These are phyloP conservation scores for Thryonomys swinderianus DNA, from an alignment of 2,113 vertebrate species.

Conservation along the genomic window DNA sequence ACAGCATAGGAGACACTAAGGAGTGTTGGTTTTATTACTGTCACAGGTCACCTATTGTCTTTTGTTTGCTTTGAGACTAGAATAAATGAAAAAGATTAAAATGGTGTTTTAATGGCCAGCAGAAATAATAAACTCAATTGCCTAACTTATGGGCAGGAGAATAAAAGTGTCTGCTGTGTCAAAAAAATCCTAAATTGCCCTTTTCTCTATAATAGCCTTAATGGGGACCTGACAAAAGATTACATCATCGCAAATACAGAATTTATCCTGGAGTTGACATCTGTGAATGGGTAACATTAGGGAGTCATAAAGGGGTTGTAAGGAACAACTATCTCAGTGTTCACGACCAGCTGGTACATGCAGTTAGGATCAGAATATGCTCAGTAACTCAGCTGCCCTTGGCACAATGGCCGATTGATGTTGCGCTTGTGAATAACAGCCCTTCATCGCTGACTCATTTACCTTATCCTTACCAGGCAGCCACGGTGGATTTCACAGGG, in stretches of 20 bases:
- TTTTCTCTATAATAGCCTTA: slow-evolving; percentile 32
- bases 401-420: slow-evolving; percentile 43
- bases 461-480: slow-evolving; percentile 54
- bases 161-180: not conserved
- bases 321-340: slow-evolving; percentile 62
- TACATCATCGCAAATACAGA: slow-evolving; percentile 48
- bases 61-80: not conserved
- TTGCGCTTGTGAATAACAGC: not conserved
- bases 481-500: not conserved
- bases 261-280: slow-evolving; percentile 50
- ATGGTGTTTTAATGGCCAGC: not conserved
- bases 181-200: not conserved
- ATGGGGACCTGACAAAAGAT: slow-evolving; percentile 51
- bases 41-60: not conserved
- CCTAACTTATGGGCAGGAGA: not conserved
- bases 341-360: not conserved
- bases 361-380: slow-evolving; percentile 26
- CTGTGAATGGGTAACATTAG: slow-evolving; percentile 50
- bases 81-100: not conserved
- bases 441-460: slow-evolving; percentile 15
- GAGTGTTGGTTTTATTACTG: not conserved
- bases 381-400: slow-evolving; percentile 64
- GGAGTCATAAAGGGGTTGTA: slow-evolving; percentile 57
- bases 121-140: not conserved
- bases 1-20: not conserved